Percentiles rank a stretch among this genome's conserved stretches.
These are phyloP conservation scores for Ellobium chinense DNA, from an alignment of 2,888 invertebrate species.

Conservation along the genomic window DNA sequence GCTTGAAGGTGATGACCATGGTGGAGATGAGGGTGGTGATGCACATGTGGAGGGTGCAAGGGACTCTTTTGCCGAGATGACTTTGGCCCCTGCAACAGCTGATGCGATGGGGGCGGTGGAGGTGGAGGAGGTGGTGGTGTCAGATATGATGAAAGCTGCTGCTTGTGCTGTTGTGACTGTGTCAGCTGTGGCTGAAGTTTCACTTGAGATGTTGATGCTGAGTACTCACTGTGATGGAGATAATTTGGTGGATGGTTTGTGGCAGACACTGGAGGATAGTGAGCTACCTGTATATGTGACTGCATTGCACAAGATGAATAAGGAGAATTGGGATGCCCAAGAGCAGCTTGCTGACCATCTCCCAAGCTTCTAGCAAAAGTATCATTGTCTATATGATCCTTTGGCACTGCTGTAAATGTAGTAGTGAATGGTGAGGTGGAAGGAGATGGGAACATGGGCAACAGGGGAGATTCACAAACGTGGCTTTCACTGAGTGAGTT, in stretches of 20 bases:
- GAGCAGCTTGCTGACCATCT: not conserved
- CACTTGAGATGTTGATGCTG: not conserved
- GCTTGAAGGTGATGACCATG: constrained; percentile 6
- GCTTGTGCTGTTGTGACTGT: not conserved
- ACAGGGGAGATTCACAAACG: not conserved
- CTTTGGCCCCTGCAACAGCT: not conserved
- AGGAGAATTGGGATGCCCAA: not conserved
- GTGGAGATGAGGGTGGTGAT: not conserved
- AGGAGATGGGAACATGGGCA: not conserved
- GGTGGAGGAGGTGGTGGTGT: not conserved
- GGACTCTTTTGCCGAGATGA: not conserved
- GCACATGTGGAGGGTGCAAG: not conserved
- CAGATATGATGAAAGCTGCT: constrained; percentile 4
- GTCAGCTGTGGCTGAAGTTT: not conserved
- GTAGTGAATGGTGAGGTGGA: not conserved
- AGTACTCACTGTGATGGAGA: not conserved
- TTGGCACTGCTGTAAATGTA: not conserved
- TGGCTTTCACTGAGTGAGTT: not conserved
- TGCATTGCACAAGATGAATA: not conserved
- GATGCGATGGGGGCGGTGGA: not conserved
- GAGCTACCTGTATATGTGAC: not conserved
- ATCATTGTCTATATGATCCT: not conserved
- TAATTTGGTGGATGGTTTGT: not conserved
- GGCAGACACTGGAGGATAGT: not conserved
- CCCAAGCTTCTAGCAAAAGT: not conserved